Base-by-base conservation (phyloP, 1,140 invertebrate species). In the Cyclina sinensis region DNA sequence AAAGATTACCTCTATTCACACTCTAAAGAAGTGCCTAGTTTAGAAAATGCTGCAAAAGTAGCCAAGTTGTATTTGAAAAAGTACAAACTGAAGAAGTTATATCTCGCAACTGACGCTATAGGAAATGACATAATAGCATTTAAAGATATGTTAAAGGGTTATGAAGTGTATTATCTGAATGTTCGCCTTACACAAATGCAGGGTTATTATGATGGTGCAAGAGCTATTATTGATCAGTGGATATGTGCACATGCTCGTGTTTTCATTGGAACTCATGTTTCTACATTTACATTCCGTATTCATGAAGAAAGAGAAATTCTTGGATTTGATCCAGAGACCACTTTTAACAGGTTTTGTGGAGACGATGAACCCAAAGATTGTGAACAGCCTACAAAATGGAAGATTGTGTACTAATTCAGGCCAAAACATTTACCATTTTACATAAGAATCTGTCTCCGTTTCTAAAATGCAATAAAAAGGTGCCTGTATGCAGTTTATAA, bases 251-350 rank as follows among this genome's bases (percentile, higher is more conserved):
- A 98, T 96, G 97, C 98, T 7, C 96, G 97, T 0, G 68, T 88
- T 96, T 99, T 99, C 94, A 97, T 99, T 89, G 99, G 99, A 35
- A 98, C 98, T 0, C 96, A 97, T 94, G 98, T 98, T 94, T 99
- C 99, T 89, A 99, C 99, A 30, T 99, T 99, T 95, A 98, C 98
- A 18, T 99, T 98, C 95, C 96, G 99, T 79, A 99, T 99, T 89
- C 98, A 99, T 96, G 99, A 99, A 95, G 99, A 99, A 94, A 96
- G 99, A 65, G 99, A 99, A 96, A 99, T 99, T 88, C 94, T 99
- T 24, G 98, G 98, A 3, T 99, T 99, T 95, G 95, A 96, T 43
- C 96, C 96, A 86, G 94, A 97, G 48, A 97, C 97, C 18, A 99
- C 99, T 30, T 99, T 99, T 95, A 99, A 99, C 95, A 96, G 97